Conservation (phyloP, 2,113 vertebrate species). For the Elaphurus davidianus region DNA sequence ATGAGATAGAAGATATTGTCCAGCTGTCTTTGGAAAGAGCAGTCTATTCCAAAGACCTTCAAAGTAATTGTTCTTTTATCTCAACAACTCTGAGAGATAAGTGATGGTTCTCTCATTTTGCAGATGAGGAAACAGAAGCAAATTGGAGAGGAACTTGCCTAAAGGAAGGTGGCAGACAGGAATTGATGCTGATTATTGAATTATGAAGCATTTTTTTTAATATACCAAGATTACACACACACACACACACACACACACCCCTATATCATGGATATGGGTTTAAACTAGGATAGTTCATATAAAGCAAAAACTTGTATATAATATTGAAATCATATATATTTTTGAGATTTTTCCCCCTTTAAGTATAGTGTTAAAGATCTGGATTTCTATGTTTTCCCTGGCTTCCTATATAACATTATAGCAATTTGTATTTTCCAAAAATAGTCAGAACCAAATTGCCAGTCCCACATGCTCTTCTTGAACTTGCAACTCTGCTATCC, state of each 20-base stretch:
- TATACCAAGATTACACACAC: not conserved
- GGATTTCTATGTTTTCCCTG: not conserved
- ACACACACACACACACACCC: not conserved
- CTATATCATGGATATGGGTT: not conserved
- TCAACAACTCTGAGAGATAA: not conserved
- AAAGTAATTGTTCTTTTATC: not conserved
- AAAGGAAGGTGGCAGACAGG: not conserved
- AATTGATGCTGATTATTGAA: not conserved
- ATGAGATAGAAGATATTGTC: not conserved
- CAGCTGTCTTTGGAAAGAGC: not conserved
- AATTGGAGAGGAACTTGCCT: not conserved
- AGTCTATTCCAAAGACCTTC: not conserved
- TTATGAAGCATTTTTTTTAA: not conserved
- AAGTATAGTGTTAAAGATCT: not conserved
- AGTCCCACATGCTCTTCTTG: not conserved
- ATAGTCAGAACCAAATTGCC: not conserved
- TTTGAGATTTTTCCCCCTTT: not conserved
- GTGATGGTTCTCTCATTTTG: not conserved
- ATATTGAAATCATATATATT: not conserved
- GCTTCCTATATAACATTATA: not conserved
- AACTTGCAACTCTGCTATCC: not conserved
- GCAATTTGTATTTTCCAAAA: not conserved
- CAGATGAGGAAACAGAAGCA: not conserved
- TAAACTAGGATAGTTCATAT: not conserved
- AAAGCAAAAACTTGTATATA: not conserved